Evolutionary conservation across 2,113 vertebrate genomes (phyloP).

Genomic region (Nothocercus nigrocapillus): DNA sequence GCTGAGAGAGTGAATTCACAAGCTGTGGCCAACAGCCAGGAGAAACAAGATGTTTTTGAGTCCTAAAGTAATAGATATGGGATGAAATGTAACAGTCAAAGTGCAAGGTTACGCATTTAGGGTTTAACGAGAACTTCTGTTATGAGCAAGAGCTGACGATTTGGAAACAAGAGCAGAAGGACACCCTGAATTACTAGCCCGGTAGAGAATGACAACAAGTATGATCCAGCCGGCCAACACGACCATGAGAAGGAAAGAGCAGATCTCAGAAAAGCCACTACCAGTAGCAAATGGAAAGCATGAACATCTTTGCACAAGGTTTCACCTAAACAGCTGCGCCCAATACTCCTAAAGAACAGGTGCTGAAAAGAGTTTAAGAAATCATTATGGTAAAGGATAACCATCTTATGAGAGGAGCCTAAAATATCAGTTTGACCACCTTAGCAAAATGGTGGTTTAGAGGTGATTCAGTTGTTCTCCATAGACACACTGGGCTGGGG

Average conservation of each 20-base stretch:
- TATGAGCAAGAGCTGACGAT: slow-evolving; percentile 3
- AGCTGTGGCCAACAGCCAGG: neutral
- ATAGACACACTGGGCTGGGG: neutral
- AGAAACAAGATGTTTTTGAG: slow-evolving; percentile 35
- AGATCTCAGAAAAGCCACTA: neutral
- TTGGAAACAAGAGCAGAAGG: slow-evolving; percentile 10
- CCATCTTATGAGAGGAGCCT: neutral
- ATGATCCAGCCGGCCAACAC: neutral
- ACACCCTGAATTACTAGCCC: neutral
- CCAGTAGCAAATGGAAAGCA: neutral
- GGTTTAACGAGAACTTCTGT: slow-evolving; percentile 30
- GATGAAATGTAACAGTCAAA: slow-evolving; percentile 41
- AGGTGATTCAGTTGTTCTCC: neutral
- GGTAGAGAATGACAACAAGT: slow-evolving; percentile 1
- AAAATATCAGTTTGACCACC: neutral
- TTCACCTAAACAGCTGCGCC: neutral
- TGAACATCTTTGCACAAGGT: neutral
- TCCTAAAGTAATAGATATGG: slow-evolving; percentile 22
- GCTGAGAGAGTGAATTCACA: slow-evolving; percentile 29
- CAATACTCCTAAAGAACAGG: neutral
- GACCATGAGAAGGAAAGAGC: neutral
- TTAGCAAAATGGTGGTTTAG: neutral
- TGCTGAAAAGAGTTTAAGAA: neutral
- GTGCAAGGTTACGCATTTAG: slow-evolving; percentile 36
- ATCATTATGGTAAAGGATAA: neutral